Evolutionary conservation across 2,888 invertebrate species (phyloP), one percentile per base, ranked within the genome.

Genomic region (Tetheella fluctuosa): DNA sequence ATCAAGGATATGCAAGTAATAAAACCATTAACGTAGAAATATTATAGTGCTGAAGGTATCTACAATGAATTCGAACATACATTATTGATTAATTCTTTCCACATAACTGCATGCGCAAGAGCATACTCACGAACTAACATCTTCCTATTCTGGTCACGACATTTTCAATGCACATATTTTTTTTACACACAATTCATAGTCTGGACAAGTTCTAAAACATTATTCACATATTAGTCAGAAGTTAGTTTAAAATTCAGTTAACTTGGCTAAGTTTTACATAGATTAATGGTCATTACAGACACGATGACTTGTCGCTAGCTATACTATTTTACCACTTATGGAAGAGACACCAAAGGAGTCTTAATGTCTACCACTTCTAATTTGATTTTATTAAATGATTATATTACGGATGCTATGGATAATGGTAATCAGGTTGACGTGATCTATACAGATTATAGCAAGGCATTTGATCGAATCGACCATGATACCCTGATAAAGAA

Each of bases 271-370:
- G 34, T 65, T 67, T 68, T 64, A 20, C 67, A 68, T 67, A 64
- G 48, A 57, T 54, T 58, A 63, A 65, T 67, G 65, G 68, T 54
- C 60, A 64, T 53, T 57, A 55, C 60, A 34, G 54, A 60, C 57
- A 60, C 60, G 60, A 68, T 57, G 59, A 65, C 63, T 56, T 57
- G 10, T 59, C 62, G 59, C 61, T 7, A 57, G 48, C 59, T 55
- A 55, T 8, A 8, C 23, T 6, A 20, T 34, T 34, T 23, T 8
- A 20, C 55, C 30, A 34, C 13, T 55, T 55, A 34, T 48, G 15
- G 55, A 12, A 34, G 39, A 28, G 57, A 23, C 52, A 48, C 48
- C 48, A 48, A 48, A 20, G 17, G n/a, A 48, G 48, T 34, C 30
- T 39, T n/a, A n/a, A n/a, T n/a, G n/a, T n/a, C n/a, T n/a, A n/a